Percentiles rank a stretch among this genome's conserved stretches.
Evolutionary conservation across 1,140 invertebrate genomes (phyloP).

Genomic region (Anastrepha ludens): DNA sequence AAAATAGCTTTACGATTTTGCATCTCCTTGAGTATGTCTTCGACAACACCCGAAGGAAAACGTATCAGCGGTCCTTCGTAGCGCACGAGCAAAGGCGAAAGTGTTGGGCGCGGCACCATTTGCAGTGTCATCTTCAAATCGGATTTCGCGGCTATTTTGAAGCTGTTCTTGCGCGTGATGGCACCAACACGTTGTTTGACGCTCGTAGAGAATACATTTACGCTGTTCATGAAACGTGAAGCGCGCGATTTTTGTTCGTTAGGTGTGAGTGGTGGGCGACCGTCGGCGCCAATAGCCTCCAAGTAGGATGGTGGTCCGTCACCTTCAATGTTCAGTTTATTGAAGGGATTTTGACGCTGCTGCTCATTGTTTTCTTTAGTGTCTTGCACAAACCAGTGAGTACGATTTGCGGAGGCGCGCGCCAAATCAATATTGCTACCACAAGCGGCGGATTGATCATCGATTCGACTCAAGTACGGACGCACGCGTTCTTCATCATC

Average conservation of each 20-base stretch:
- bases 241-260: conserved; percentile 59
- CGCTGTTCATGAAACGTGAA: conserved; percentile 64
- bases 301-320: conserved; percentile 70
- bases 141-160: conserved; percentile 60
- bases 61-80: conserved; percentile 71
- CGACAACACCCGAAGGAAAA: conserved; percentile 74
- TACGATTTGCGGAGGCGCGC: conserved; percentile 61
- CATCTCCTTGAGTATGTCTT: conserved; percentile 76
- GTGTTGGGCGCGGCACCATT: conserved; percentile 69
- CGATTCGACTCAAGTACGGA: conserved; percentile 63
- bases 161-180: conserved; percentile 68
- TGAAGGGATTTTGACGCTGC: conserved; percentile 55
- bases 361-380: conserved; percentile 53
- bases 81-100: conserved; percentile 66
- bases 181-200: conserved; percentile 67
- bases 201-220: conserved; percentile 65
- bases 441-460: conserved; percentile 58
- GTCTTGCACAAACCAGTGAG: conserved; percentile 69
- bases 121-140: conserved; percentile 66
- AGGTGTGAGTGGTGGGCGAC: conserved; percentile 13
- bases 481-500: conserved; percentile 60
- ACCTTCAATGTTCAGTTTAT: conserved; percentile 62
- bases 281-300: conserved; percentile 66
- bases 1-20: conserved; percentile 76
- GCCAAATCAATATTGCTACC: conserved; percentile 61